Evolutionary conservation across 2,113 vertebrate genomes (phyloP), one percentile per base, ranked within the genome.

Genomic region (Monarcha castaneiventris): DNA sequence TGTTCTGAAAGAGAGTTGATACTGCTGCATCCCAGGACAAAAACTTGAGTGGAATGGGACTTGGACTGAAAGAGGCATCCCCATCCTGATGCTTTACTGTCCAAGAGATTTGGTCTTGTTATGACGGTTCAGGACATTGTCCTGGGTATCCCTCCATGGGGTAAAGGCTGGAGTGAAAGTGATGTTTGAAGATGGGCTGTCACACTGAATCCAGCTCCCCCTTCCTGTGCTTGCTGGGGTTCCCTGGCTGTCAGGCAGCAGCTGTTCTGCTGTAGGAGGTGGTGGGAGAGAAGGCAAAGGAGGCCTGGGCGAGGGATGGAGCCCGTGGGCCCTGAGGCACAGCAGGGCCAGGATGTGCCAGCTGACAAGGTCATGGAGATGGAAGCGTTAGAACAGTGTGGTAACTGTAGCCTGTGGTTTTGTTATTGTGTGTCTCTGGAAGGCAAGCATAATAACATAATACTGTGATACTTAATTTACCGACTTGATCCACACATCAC

Each of bases 381-480:
- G 86, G n/a, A 71, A 32, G 52, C 16, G 3, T 43, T 66, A 20
- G 43, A 49, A 33, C 62, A 71, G 39, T 35, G 3, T 13, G 46
- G 58, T 66, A 90, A 69, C 79, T 63, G 8, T 22, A 84, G 89
- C 74, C 66, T 75, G 18, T 84, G 63, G 46, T 84, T 94, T 92
- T 92, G 83, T 86, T 90, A 59, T 35, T 86, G 59, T 85, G 39
- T 67, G 72, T 90, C 72, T 90, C 83, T 81, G 88, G 73, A 95
- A 94, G 52, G 89, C 91, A 84, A 52, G 91, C 86, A 16, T 94
- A 73, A 84, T 84, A 89, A 81, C 92, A 54, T 86, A 94, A 86
- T 84, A 71, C 91, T 96, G 89, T 94, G 93, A 96, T 96, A 91
- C 94, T 92, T 96, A 94, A 95, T 96, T 96, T 94, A 92, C 82